phyloP scores from a whole-genome alignment of 2,113 vertebrate species.

The Formicarius rufipectus region DNA sequence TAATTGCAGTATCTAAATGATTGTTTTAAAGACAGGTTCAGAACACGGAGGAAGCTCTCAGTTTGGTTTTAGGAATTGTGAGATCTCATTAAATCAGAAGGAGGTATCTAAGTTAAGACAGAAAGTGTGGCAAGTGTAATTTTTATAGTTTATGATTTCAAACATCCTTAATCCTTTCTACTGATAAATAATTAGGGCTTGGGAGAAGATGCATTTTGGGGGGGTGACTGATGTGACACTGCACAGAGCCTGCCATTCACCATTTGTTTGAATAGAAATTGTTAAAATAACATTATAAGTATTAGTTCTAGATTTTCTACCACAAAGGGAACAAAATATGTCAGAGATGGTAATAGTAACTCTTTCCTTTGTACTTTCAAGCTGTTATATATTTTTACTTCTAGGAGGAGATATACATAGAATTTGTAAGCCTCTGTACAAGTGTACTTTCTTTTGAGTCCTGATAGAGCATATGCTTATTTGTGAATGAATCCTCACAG shows the following conservation, averaged over 20 bases:
- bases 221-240: background rate
- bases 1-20: background rate
- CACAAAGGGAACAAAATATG: background rate
- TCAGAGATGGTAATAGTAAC: background rate
- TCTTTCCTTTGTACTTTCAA: background rate
- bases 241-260: background rate
- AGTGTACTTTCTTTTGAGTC: background rate
- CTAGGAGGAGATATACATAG: background rate
- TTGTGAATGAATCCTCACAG: conserved; percentile 22
- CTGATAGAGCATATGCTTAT: background rate
- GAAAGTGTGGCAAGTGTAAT: background rate
- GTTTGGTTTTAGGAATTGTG: background rate
- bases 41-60: accelerated
- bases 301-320: background rate
- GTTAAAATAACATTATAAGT: background rate
- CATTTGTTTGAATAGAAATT: background rate
- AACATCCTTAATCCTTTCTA: background rate
- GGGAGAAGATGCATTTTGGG: accelerated
- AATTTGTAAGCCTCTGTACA: background rate
- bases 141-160: background rate
- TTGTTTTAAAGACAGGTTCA: background rate
- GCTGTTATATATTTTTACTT: background rate
- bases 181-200: background rate
- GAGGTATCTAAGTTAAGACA: background rate
- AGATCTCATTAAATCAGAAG: background rate